A percentile compares a stretch with the other conserved stretches of the same genome.
phyloP scores from a whole-genome alignment of 2,888 invertebrate genomes.

The Stegophylla sp. region DNA sequence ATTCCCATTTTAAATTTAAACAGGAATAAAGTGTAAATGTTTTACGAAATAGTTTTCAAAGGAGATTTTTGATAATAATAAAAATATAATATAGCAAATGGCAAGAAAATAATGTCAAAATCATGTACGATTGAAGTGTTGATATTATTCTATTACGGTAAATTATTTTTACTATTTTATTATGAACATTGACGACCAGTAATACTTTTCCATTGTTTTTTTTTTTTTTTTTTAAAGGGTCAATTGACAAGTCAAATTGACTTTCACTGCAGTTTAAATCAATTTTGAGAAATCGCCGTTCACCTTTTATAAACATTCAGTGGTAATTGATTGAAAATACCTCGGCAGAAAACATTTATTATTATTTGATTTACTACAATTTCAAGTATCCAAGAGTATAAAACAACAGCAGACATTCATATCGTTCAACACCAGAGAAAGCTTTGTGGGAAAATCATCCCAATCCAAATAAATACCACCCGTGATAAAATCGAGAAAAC shows the following conservation, averaged over 20 bases:
- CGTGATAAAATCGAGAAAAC: background rate
- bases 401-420: background rate
- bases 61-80: background rate
- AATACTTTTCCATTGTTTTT: background rate
- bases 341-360: background rate
- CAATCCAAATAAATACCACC: background rate
- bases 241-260: constrained; percentile 5
- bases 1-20: background rate
- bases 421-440: background rate
- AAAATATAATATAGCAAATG: background rate
- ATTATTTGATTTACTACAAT: background rate
- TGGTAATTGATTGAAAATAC: background rate
- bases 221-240: constrained; percentile 1
- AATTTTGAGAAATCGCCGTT: constrained; percentile 16
- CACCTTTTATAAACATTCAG: background rate
- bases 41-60: background rate
- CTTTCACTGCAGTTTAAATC: constrained; percentile 16
- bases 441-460: background rate
- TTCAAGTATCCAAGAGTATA: too few species aligned
- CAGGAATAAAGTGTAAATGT: background rate
- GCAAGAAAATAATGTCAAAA: background rate
- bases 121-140: background rate
- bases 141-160: background rate
- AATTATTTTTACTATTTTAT: background rate
- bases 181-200: too few species aligned